Evolutionary conservation across 2,797 vertebrate genomes (phyloP), one percentile per base, ranked within the genome.

Genomic region (Bucorvus abyssinicus): DNA sequence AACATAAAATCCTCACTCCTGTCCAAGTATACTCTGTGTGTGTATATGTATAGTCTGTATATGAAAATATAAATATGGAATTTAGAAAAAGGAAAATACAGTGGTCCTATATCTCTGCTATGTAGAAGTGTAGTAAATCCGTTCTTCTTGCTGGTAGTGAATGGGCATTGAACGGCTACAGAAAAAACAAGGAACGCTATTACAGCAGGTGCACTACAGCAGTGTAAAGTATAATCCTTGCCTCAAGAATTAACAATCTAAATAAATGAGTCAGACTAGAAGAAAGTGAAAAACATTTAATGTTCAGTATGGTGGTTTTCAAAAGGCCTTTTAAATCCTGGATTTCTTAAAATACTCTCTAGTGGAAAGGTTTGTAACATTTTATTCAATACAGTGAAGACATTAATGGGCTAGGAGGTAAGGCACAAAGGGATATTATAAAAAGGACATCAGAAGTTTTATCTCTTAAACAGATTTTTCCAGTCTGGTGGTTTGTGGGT

Each of bases 401-500:
- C 83, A 83, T 53, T 67, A 65, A 45, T 42, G 23, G 47, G 7
- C 6, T 56, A 30, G 12, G n/a, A 65, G 40, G 16, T 83, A 63
- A 86, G 84, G 24, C 10, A 2, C 57, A 75, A 64, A 67, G 61
- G 64, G n/a, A 42, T 47, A 59, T 24, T 80, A 53, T 42, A 69
- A 83, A 93, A 91, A 20, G 24, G 89, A 45, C 22, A 86, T 50
- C 47, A 76, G 24, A 85, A 91, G 36, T 78, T 90, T 90, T 92
- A 86, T 78, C 71, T 95, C 7, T 85, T 78, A 59, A 75, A 71
- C 83, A 90, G 38, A 76, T 24, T 92, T 92, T 92, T 92, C 61
- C 57, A 61, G 56, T 68, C 34, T 56, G 10, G 50, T 53, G 8
- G 7, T 30, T 36, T 55, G 50, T 53, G 8, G 7, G 27, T 36